Evolutionary conservation across 2,888 invertebrate genomes (phyloP), one percentile per base, ranked within the genome.

Genomic region (Torymus texanus): DNA sequence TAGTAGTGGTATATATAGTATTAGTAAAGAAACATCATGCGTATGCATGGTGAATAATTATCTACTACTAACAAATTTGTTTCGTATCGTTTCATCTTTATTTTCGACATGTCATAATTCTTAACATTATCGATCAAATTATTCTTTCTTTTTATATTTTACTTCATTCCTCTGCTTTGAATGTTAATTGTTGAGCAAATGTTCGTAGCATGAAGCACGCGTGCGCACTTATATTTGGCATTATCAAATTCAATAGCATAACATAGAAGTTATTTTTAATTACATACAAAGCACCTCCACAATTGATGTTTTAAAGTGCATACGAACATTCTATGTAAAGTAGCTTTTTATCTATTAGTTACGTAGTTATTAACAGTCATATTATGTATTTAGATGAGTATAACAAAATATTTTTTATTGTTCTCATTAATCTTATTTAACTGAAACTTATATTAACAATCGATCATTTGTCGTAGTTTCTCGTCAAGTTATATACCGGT

Each of bases 131-230:
- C 55, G n/a, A 53, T 61, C 51, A 29, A 29, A 58, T 41, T 65
- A 14, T 68, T 73, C 5, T 62, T 78, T 51, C 2, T 2, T 41
- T 24, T 53, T 21, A n/a, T 65, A 53, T 58, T 21, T 61, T 24
- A 1, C 41, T 41, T 41, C 51, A 21, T 55, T 66, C 68, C 77
- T 62, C 18, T 50, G 80, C 80, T 78, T 81, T 78, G 78, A 74
- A 5, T 68, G 71, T 78, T 74, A 70, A 73, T 78, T 77, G 74
- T 29, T 53, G 68, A 75, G 51, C 62, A 56, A 58, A 50, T 65
- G 41, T 71, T 75, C 75, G 14, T 61, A n/a, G 80, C 76, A 80
- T 76, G 75, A 18, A 58, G 14, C 55, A 62, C 50, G 21, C 29
- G n/a, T 65, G 29, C 50, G 58, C 18, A 62, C 53, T 72, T 16